Evolutionary conservation across 2,113 vertebrate genomes (phyloP).

Genomic region (Scophthalmus maximus): DNA sequence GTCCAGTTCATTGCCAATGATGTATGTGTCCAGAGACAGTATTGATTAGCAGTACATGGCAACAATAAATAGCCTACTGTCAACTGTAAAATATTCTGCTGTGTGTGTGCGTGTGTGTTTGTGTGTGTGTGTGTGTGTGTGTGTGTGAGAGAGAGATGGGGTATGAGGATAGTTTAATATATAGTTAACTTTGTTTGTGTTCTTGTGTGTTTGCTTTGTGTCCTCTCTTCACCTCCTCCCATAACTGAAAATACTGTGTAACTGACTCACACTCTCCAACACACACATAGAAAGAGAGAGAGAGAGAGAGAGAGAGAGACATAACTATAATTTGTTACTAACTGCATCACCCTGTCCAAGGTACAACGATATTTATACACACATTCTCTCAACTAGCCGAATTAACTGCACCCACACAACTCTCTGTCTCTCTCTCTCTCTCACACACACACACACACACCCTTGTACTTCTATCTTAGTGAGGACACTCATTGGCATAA

Average conservation of each 20-base stretch:
- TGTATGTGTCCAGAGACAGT: slow-evolving; percentile 63
- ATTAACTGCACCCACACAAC: slow-evolving; percentile 45
- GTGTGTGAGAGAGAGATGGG: not conserved
- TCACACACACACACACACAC: slow-evolving; percentile 8
- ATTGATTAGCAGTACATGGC: slow-evolving; percentile 62
- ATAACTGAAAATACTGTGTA: slow-evolving; percentile 63
- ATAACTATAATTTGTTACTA: slow-evolving; percentile 67
- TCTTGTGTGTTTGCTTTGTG: slow-evolving; percentile 28
- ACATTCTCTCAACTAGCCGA: slow-evolving; percentile 33
- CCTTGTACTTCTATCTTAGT: too few species aligned
- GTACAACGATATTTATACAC: slow-evolving; percentile 57
- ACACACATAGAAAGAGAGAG: slow-evolving; percentile 17
- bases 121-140: slow-evolving; percentile 1
- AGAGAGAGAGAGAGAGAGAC: slow-evolving; percentile 21
- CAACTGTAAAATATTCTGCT: slow-evolving; percentile 49
- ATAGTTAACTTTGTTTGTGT: slow-evolving; percentile 35
- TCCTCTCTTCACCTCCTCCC: slow-evolving; percentile 50
- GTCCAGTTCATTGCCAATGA: slow-evolving; percentile 64
- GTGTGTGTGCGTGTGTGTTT: slow-evolving; percentile 13
- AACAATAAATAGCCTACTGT: slow-evolving; percentile 62
- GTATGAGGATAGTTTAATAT: slow-evolving; percentile 38
- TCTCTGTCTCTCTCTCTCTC: not conserved
- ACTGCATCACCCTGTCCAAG: slow-evolving; percentile 59
- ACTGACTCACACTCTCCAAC: slow-evolving; percentile 6
- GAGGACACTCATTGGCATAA: too few species aligned